These are phyloP conservation scores for Gorsachius magnificus DNA, from an alignment of 2,797 vertebrate species.

Conservation along the genomic window DNA sequence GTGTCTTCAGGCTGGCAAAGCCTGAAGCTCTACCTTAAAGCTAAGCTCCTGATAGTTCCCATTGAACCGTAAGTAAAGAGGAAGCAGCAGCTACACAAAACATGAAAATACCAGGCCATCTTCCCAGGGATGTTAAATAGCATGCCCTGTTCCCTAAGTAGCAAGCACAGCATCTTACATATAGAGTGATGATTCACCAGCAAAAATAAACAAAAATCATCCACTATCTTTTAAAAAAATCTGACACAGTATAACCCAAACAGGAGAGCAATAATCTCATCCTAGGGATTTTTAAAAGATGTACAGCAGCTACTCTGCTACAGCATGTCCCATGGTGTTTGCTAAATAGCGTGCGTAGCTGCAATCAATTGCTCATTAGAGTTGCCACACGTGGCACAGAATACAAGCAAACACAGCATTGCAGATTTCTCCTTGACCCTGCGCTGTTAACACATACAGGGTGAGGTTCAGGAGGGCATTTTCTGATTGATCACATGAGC, in stretches of 20 bases:
- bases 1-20: neutral
- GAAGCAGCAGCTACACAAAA: neutral
- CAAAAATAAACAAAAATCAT: neutral
- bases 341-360: neutral
- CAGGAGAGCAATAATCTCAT: neutral
- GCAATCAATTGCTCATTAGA: slow-evolving; percentile 16
- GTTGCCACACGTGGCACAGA: neutral
- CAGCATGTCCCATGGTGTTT: neutral
- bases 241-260: neutral
- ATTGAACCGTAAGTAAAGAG: neutral
- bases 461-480: neutral
- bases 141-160: neutral
- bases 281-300: neutral
- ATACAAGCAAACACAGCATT: neutral
- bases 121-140: neutral
- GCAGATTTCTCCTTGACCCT: neutral
- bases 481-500: neutral
- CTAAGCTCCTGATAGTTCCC: neutral
- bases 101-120: neutral
- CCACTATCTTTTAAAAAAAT: neutral
- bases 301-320: neutral
- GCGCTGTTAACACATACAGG: neutral
- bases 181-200: neutral
- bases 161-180: neutral
- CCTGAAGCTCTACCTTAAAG: neutral